A percentile compares a stretch with the other conserved stretches of the same genome.
These are phyloP conservation scores for Telmatochromis bifrenatus DNA, from an alignment of 2,113 vertebrate genomes.

Conservation along the genomic window DNA sequence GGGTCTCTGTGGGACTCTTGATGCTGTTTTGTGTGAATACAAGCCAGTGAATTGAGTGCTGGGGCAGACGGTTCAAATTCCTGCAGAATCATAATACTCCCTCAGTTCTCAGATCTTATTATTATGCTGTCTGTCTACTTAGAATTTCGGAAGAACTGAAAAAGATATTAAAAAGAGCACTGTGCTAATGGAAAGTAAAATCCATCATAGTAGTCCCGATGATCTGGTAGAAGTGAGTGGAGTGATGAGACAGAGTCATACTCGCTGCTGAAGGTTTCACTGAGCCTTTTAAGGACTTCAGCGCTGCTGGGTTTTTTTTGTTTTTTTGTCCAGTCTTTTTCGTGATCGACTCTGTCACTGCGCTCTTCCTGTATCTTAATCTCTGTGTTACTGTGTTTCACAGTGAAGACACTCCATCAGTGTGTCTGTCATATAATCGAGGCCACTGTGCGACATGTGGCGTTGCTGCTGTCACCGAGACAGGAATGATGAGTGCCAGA, in stretches of 20 bases:
- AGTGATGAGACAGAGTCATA: not conserved
- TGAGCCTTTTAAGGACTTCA: not conserved
- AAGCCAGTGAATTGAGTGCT: constrained; percentile 4
- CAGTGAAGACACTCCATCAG: not conserved
- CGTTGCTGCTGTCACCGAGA: not conserved
- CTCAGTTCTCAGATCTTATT: constrained; percentile 41
- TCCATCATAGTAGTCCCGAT: not conserved
- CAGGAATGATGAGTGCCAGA: not conserved
- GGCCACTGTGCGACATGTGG: constrained; percentile 12
- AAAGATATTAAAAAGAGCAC: not conserved
- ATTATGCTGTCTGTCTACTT: constrained; percentile 9
- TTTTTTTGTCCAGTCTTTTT: not conserved
- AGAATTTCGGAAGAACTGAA: not conserved
- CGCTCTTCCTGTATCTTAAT: not conserved
- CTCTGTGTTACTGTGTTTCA: not conserved
- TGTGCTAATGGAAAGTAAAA: not conserved
- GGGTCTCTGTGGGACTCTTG: constrained; percentile 34
- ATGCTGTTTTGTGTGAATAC: constrained; percentile 32
- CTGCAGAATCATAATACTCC: constrained; percentile 49
- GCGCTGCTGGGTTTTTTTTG: accelerated
- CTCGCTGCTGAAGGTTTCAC: not conserved
- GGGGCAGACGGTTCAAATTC: constrained; percentile 32
- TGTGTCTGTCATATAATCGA: constrained; percentile 10
- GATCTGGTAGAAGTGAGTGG: not conserved
- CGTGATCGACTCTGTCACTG: constrained; percentile 2